A percentile compares a stretch with the other conserved stretches of the same genome.
These are phyloP conservation scores for Labeo rohita DNA, from an alignment of 2,113 vertebrate species.

Conservation along the genomic window DNA sequence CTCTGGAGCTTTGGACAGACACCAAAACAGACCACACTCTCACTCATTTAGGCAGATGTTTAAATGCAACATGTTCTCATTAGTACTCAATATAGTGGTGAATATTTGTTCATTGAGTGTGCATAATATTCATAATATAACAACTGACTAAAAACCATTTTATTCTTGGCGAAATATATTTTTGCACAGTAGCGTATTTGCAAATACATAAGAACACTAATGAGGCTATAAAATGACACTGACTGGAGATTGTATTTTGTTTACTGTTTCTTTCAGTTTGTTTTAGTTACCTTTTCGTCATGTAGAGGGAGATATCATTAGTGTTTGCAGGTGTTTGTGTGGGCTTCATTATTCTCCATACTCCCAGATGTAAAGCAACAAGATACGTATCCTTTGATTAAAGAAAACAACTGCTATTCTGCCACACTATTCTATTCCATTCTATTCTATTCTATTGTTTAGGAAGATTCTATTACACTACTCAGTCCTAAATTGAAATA, in stretches of 20 bases:
- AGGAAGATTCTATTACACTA: not conserved
- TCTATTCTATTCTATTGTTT: not conserved
- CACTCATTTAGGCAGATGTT: not conserved
- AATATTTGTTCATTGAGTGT: not conserved
- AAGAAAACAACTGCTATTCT: slow-evolving; percentile 6
- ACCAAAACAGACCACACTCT: slow-evolving; percentile 13
- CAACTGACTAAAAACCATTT: no score
- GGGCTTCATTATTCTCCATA: slow-evolving; percentile 12
- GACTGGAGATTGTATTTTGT: not conserved
- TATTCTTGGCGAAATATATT: no score
- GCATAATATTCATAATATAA: no score
- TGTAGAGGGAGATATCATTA: not conserved
- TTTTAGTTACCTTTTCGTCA: not conserved
- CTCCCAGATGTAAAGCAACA: slow-evolving; percentile 5
- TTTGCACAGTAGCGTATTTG: not conserved
- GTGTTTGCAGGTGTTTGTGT: slow-evolving; percentile 4
- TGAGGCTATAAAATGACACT: not conserved
- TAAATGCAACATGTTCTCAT: slow-evolving; percentile 12
- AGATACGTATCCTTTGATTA: not conserved
- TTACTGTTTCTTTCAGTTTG: not conserved
- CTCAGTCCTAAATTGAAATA: slow-evolving; percentile 17
- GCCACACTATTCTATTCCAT: not conserved
- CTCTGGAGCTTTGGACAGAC: not conserved
- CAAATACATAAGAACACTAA: not conserved
- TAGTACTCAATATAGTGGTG: not conserved